These are phyloP conservation scores for Numenius phaeopus DNA, from an alignment of 2,797 vertebrate genomes.

Conservation along the genomic window DNA sequence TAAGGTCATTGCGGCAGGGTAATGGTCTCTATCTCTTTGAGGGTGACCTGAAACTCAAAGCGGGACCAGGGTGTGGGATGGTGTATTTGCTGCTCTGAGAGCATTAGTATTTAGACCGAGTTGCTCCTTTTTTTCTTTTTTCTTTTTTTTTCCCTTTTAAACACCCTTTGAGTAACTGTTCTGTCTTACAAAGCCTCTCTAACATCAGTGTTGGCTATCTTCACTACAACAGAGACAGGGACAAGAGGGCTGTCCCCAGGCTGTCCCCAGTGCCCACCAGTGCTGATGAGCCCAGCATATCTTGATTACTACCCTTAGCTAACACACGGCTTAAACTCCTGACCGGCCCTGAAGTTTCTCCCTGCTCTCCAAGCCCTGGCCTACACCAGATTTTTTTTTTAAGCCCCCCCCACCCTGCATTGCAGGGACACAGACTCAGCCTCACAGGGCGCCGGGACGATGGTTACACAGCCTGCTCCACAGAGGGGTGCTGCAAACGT, in stretches of 20 bases:
- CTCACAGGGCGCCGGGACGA: fast-evolving
- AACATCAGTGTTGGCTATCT: not conserved
- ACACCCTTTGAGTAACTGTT: not conserved
- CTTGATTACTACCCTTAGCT: not conserved
- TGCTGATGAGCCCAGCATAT: not conserved
- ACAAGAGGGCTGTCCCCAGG: not conserved
- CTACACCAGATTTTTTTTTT: not conserved
- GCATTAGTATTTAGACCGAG: not conserved
- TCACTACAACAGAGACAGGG: not conserved
- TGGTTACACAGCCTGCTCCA: not conserved
- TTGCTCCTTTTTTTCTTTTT: too few species aligned
- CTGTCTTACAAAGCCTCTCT: not conserved
- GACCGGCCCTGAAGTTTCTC: not conserved
- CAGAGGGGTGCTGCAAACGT: fast-evolving
- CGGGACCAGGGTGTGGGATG: fast-evolving
- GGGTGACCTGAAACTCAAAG: not conserved
- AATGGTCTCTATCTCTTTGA: fast-evolving
- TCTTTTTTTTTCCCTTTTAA: not conserved
- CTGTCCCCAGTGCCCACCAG: not conserved
- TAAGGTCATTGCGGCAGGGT: not conserved
- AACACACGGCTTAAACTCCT: not conserved
- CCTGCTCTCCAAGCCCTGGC: not conserved
- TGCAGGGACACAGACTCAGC: not conserved
- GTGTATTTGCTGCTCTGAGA: not conserved
- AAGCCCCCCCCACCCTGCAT: fast-evolving